Base-by-base conservation (phyloP, 2,888 invertebrate species). In the Coremacera marginata region DNA sequence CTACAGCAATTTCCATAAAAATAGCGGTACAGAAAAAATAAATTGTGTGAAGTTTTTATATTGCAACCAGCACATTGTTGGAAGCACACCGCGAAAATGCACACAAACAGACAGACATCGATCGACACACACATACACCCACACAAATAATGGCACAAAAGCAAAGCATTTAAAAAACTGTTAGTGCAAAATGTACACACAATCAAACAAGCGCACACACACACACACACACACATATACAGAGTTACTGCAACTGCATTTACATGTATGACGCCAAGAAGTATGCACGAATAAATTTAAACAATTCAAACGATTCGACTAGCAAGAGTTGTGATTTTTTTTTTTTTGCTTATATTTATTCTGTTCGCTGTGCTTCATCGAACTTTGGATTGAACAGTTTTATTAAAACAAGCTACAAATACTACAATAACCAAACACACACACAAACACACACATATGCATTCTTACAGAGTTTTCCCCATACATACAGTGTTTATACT, bases 361-460 rank as follows among this genome's bases (percentile, higher is more conserved):
- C 71, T 80, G 72, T 75, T 70, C 68, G 77, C 76, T 62, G 82
- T 81, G 77, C 81, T 76, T 80, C 85, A 85, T 84, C 83, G 82
- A 82, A 80, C 82, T 82, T 83, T 80, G 75, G 78, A 82, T 75
- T 77, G 76, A 84, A 83, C 82, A 22, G 63, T 75, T 77, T 77
- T 77, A 82, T 82, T 83, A 74, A 62, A 70, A 77, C 27, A 60
- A 72, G 60, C 49, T 60, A 60, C 14, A 62, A 14, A 71, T 62
- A 37, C 79, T 81, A 80, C 78, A 37, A n/a, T 49, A 67, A 19
- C 72, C 80, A 79, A 82, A 80, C 81, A 82, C 80, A 82, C 80
- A 80, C 74, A 83, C 63, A 72, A 9, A 67, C 62, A 62, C 55
- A 68, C 27, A 70, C 49, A 63, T 67, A 52, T 67, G 62, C 71